Evolutionary conservation across 2,797 vertebrate species (phyloP), one percentile per base, ranked within the genome.

Genomic region (Acipenser transmontanus): DNA sequence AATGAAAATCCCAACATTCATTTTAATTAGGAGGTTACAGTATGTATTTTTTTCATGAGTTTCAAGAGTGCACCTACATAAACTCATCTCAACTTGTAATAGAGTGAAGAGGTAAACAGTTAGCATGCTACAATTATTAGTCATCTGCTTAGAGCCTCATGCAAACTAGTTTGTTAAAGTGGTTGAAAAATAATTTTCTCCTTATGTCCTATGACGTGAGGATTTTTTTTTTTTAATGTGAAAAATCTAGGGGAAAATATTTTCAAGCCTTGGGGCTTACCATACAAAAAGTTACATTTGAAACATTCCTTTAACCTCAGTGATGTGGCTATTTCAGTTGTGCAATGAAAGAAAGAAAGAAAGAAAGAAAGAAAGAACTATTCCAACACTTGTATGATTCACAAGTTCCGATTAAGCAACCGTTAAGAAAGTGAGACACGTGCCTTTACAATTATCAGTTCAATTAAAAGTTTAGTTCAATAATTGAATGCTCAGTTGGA

Each of bases 221-320:
- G 1, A 34, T 34, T 34, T 3, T 34, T 34, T 20, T 1, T 34
- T 34, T 34, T 34, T 34, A 34, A 34, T 4, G 34, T 34, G 4
- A 34, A 34, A 34, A 34, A 34, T 34, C 34, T 34, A 14, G 51
- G 61, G 50, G 13, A 70, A 63, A 66, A 49, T 62, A 52, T 66
- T 66, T 70, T 64, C 65, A 54, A 17, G 69, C 65, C 69, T 63
- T 54, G 10, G 52, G 69, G 61, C 67, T 50, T 48, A 52, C 59
- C 48, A 65, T 62, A 54, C 63, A 47, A 56, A 65, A 69, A 63
- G 65, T 69, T 69, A 57, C 64, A 17, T 34, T 3, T 34, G 34
- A 65, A 69, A 59, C 63, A 69, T 69, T 61, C 63, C 47, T 65
- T 64, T 59, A 61, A 48, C 17, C 59, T 49, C 59, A 52, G 49